Conservation (phyloP, 2,797 vertebrate genomes). For the Squalus acanthias region DNA sequence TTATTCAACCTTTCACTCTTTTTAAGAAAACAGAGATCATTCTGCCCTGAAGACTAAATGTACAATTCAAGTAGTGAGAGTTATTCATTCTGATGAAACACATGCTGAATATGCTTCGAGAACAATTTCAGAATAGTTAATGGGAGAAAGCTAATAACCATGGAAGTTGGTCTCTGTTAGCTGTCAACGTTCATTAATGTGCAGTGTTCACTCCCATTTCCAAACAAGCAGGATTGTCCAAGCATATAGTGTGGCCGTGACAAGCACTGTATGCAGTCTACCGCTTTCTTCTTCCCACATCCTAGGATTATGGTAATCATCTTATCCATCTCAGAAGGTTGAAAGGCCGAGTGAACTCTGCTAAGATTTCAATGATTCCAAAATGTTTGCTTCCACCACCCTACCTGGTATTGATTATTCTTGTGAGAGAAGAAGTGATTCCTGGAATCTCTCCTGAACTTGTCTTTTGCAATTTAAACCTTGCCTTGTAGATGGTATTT, state of each 20-base stretch:
- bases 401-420: background rate
- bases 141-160: slow-evolving; percentile 18
- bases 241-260: background rate
- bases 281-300: background rate
- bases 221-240: background rate
- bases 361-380: background rate
- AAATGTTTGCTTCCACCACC: background rate
- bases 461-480: background rate
- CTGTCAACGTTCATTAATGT: slow-evolving; percentile 26
- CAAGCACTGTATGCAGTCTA: background rate
- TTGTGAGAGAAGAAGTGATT: background rate
- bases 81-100: slow-evolving; percentile 13
- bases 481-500: slow-evolving; percentile 1
- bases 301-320: background rate
- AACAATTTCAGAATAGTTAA: slow-evolving; percentile 15
- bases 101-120: background rate
- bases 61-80: background rate
- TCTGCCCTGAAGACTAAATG: background rate
- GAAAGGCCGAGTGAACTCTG: background rate
- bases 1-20: slow-evolving; percentile 9
- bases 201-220: background rate
- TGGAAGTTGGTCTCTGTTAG: slow-evolving; percentile 9
- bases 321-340: background rate
- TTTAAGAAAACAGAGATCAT: slow-evolving; percentile 20
- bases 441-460: background rate